phyloP scores from a whole-genome alignment of 1,140 invertebrate species.

The Drosophila trapezifrons region DNA sequence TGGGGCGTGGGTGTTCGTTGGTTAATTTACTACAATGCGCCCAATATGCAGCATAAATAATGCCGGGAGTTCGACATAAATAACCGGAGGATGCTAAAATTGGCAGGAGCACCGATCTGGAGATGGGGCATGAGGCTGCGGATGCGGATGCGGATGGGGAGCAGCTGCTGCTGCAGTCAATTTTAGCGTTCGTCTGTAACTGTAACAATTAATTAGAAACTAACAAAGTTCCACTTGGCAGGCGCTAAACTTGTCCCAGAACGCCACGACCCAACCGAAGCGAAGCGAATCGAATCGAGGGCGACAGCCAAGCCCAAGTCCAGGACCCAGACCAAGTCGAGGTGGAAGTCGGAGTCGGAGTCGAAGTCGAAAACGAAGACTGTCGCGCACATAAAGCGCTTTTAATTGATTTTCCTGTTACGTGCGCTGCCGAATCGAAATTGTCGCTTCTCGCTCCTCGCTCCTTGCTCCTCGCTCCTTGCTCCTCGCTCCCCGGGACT shows the following conservation, averaged over 20 bases:
- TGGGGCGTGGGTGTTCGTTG: constrained; percentile 21
- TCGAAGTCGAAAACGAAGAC: constrained; percentile 48
- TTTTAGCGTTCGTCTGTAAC: constrained; percentile 57
- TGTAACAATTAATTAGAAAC: constrained; percentile 83
- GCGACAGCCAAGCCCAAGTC: constrained; percentile 22
- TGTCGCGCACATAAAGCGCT: constrained; percentile 80
- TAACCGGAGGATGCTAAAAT: constrained; percentile 60
- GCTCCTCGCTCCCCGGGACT: background rate
- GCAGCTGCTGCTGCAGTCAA: constrained; percentile 53
- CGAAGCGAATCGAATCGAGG: constrained; percentile 38
- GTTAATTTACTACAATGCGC: constrained; percentile 76
- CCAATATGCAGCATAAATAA: constrained; percentile 81
- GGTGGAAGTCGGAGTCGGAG: constrained; percentile 4
- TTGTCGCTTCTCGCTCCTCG: constrained; percentile 21
- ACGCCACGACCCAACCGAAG: constrained; percentile 14
- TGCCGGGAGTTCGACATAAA: constrained; percentile 73
- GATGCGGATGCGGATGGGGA: constrained; percentile 8
- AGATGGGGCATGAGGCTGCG: background rate
- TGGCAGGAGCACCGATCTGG: constrained; percentile 23
- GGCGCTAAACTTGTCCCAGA: constrained; percentile 71
- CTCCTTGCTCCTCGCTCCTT: background rate
- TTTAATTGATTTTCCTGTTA: constrained; percentile 82
- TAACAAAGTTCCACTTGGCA: constrained; percentile 79
- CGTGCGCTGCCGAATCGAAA: constrained; percentile 65
- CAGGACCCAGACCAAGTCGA: constrained; percentile 3